Evolutionary conservation across 2,797 vertebrate genomes (phyloP).

Genomic region (Cheracebus regulus): DNA sequence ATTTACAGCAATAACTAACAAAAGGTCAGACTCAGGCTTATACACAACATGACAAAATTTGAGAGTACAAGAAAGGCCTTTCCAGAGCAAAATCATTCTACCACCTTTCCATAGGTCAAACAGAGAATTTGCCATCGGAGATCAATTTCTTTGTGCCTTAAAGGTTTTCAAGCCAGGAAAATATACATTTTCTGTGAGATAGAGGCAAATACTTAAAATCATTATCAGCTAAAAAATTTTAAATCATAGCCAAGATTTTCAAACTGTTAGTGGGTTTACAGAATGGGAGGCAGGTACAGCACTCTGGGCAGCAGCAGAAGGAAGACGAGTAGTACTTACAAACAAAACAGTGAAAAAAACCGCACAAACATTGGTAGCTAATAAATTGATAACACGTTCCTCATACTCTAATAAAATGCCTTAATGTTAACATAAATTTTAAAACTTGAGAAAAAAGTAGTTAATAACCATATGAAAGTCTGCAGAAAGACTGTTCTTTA

Average conservation of each 20-base stretch:
- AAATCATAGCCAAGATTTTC: background rate
- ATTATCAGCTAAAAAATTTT: background rate
- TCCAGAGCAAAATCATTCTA: background rate
- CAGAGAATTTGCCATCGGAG: background rate
- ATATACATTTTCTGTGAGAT: background rate
- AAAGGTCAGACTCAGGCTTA: constrained; percentile 30
- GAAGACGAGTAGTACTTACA: background rate
- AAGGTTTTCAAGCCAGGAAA: background rate
- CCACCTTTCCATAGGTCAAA: background rate
- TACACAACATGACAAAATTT: background rate
- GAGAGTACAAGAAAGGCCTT: background rate
- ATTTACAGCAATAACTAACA: constrained; percentile 57
- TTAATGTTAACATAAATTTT: background rate
- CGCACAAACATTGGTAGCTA: background rate
- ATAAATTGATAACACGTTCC: background rate
- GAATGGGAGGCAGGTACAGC: background rate
- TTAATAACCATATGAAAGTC: background rate
- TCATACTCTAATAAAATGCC: background rate
- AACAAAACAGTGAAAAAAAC: background rate
- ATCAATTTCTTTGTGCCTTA: background rate
- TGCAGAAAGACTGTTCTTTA: background rate
- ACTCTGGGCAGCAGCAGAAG: background rate
- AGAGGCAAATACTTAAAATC: background rate
- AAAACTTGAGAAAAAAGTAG: background rate
- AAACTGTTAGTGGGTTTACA: background rate